Base-by-base conservation (phyloP, 2,888 invertebrate genomes). In the Tachina lurida region DNA sequence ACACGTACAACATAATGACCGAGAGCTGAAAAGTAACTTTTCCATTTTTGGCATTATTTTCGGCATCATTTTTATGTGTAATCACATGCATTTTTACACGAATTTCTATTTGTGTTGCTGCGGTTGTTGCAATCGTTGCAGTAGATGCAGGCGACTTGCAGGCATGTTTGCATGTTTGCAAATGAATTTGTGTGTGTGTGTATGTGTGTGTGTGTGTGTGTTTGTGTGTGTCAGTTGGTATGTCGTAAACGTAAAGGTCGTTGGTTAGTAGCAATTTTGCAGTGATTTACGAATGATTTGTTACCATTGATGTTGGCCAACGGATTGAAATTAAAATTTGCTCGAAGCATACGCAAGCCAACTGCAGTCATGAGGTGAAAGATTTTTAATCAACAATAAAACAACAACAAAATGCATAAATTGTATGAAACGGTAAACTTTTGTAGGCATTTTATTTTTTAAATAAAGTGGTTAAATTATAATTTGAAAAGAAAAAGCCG, bases 71-170 rank as follows among this genome's bases (percentile, higher is more conserved):
- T 79, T 67, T 79, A 7, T 54, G 19, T 84, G 70, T 80, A 83
- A 83, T 86, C 83, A 83, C 84, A 80, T 83, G 84, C 77, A 87
- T 84, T 81, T 87, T 84, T 81, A 87, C 84, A 84, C 81, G 84
- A 84, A 84, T 87, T 84, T 70, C 68, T 75, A 49, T 54, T 81
- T 73, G 43, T 54, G 15, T 13, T 63, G 52, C 31, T 68, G 58
- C 67, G 63, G 54, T 31, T 63, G 3, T 31, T 78, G 60, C 12
- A 15, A 65, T 65, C 31, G 10, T 45, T 65, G 58, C 56, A n/a
- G 58, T 71, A 58, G 58, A 45, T 22, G 58, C 43, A 10, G 19
- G 31, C 17, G 45, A 17, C 31, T 10, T 77, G 19, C n/a, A 60
- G 62, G 8, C 19, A 12, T 17, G 9, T n/a, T 31, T 70, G 8